Conservation (phyloP, 2,888 invertebrate genomes). For the Macrophya annulata region DNA sequence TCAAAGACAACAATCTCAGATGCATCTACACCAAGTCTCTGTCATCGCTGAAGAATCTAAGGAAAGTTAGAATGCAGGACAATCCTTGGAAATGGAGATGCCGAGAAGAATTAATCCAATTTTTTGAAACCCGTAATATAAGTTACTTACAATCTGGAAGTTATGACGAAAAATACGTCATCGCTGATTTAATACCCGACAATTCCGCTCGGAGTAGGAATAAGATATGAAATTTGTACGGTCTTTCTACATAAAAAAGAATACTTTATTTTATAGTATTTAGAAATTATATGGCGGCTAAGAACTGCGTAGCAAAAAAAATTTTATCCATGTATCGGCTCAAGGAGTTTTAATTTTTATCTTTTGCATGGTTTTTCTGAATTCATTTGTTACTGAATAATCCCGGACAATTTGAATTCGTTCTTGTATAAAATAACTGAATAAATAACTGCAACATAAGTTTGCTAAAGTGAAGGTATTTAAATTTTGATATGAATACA, state of each 20-base stretch:
- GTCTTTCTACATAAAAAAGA: neutral
- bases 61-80: constrained; percentile 66
- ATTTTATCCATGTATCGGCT: neutral
- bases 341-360: neutral
- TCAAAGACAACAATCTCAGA: constrained; percentile 70
- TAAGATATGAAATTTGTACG: neutral
- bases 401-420: neutral
- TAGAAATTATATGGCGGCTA: neutral
- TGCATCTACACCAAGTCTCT: constrained; percentile 71
- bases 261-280: neutral
- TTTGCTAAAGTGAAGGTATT: neutral
- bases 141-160: constrained; percentile 21
- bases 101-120: constrained; percentile 69
- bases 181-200: neutral
- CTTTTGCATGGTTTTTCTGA: neutral
- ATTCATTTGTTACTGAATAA: too few relatives aligned
- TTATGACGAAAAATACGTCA: neutral
- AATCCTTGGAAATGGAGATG: constrained; percentile 73
- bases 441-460: neutral
- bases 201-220: neutral
- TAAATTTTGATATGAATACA: neutral
- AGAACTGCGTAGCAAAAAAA: neutral
- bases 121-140: constrained; percentile 62
- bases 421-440: neutral
- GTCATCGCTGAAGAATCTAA: constrained; percentile 65